Percentiles rank a stretch among this genome's conserved stretches.
These are phyloP conservation scores for Struthidea cinerea DNA, from an alignment of 2,113 vertebrate genomes.

Conservation along the genomic window DNA sequence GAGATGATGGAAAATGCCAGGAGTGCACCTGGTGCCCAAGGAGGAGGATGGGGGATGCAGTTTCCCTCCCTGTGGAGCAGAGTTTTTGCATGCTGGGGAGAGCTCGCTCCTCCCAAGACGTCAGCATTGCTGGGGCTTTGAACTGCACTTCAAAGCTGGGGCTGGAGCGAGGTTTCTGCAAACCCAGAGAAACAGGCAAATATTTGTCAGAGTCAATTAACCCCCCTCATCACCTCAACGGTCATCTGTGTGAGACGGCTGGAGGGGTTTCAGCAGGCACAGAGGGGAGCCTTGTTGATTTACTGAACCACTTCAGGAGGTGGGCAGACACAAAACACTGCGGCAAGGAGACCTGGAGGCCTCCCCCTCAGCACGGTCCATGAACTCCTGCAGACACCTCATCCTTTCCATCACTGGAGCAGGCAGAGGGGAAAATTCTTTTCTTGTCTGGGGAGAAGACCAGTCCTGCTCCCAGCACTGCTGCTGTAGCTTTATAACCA, in stretches of 20 bases:
- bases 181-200: constrained; percentile 44
- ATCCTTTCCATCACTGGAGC: not conserved
- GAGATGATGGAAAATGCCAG: not conserved
- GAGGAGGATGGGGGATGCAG: not conserved
- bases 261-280: not conserved
- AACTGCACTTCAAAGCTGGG: constrained; percentile 53
- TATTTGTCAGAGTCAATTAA: constrained; percentile 58
- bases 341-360: not conserved
- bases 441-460: not conserved
- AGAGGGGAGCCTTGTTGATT: not conserved
- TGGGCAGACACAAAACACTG: not conserved
- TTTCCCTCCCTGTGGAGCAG: not conserved
- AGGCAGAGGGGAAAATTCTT: not conserved
- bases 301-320: not conserved
- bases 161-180: not conserved
- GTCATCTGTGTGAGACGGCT: not conserved
- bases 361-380: not conserved
- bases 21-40: not conserved
- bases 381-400: not conserved
- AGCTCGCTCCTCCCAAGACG: not conserved
- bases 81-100: not conserved
- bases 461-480: not conserved
- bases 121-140: not conserved
- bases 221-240: not conserved
- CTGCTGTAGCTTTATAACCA: not conserved